Evolutionary conservation across 2,113 vertebrate genomes (phyloP), one percentile per base, ranked within the genome.

Genomic region (Collichthys lucidus): DNA sequence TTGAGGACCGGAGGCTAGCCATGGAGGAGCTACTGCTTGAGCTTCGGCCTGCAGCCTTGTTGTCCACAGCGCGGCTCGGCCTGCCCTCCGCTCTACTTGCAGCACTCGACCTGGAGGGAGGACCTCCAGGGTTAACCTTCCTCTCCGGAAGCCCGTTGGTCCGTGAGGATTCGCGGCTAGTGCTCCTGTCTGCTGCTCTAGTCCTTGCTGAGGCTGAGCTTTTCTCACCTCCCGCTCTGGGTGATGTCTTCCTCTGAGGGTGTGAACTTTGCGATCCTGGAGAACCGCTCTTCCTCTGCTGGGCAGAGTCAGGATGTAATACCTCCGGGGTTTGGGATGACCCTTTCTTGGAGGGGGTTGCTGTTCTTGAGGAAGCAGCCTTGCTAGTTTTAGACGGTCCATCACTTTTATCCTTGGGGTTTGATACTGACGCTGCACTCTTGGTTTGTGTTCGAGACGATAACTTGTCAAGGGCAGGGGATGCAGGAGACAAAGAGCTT

Each of bases 1-100:
- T 96, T 0, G 97, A 96, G 5, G 97, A 97, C 2, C 97, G 95
- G 66, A 98, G 95, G 88, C 94, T 99, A n/a, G 98, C 95, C 91
- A 98, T 96, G 9, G 98, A 99, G 29, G 96, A 97, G 80, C 95
- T 96, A 53, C 95, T 96, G 82, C 95, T 96, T 11, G 95, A 95
- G 67, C 96, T 99, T 50, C 96, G 92, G 7, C 85, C 92, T 10
- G 40, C 62, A 6, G 79, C n/a, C 62, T 74, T 86, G 77, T 86
- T 86, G 59, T 94, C 93, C 20, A 11, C 56, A n/a, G 80, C 78
- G 0, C 84, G 89, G 11, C 82, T 83, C 4, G 74, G 56, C 77
- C 89, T 86, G 50, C 64, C 68, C 42, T 93, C 91, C 0, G 63
- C 77, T 74, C 78, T 80, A 42, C 77, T 68, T 1, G 66, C 77